These are phyloP conservation scores for Branchellion lobata DNA, from an alignment of 2,888 invertebrate genomes.

Conservation along the genomic window DNA sequence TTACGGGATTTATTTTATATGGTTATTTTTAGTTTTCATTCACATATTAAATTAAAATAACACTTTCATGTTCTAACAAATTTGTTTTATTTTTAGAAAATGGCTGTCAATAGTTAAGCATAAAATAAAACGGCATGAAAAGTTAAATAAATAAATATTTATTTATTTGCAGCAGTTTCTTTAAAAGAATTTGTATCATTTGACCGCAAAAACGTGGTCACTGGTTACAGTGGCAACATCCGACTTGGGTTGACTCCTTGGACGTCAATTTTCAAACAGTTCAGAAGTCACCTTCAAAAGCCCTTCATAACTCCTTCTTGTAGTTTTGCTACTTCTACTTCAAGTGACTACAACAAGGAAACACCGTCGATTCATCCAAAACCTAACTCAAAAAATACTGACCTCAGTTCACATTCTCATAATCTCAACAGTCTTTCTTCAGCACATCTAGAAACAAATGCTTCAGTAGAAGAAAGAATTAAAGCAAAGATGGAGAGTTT, in stretches of 20 bases:
- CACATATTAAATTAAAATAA: too few species aligned
- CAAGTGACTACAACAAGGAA: neutral
- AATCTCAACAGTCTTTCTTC: too few species aligned
- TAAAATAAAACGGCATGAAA: too few species aligned
- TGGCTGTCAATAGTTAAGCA: too few species aligned
- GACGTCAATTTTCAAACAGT: neutral
- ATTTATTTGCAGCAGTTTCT: neutral
- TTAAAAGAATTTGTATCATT: neutral
- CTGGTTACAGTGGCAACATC: slow-evolving; percentile 1
- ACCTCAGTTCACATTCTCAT: neutral
- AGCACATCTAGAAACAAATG: neutral
- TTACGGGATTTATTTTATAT: too few species aligned
- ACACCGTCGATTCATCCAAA: neutral
- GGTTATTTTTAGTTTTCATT: too few species aligned
- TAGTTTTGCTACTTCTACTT: too few species aligned
- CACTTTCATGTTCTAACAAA: too few species aligned
- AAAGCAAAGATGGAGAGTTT: slow-evolving; percentile 3
- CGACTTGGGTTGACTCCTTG: neutral
- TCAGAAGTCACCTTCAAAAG: too few species aligned
- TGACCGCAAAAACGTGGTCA: neutral
- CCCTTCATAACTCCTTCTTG: too few species aligned
- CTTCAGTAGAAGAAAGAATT: neutral
- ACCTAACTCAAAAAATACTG: too few species aligned
- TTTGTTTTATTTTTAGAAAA: too few species aligned
- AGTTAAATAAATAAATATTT: neutral